Percentiles rank a stretch among this genome's conserved stretches.
These are phyloP conservation scores for Microctenopoma stevenorrisi DNA, from an alignment of 2,797 vertebrate species.

Conservation along the genomic window DNA sequence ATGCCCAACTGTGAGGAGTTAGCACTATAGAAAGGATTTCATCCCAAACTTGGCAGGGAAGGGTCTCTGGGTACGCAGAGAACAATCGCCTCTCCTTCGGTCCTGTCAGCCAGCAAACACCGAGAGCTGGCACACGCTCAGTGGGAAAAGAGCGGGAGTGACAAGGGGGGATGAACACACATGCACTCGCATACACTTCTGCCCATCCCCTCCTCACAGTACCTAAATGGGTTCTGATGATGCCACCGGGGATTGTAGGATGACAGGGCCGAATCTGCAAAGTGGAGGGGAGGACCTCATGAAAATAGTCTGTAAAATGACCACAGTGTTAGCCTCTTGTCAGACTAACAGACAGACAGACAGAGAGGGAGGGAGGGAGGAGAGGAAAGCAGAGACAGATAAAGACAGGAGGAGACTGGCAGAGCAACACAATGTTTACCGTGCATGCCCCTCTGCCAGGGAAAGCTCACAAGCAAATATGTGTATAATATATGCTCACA, in stretches of 20 bases:
- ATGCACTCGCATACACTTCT: constrained; percentile 35
- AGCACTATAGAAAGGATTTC: constrained; percentile 71
- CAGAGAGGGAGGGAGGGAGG: constrained; percentile 10
- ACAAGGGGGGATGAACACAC: constrained; percentile 59
- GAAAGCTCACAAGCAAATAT: constrained; percentile 37
- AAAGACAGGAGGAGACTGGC: constrained; percentile 31
- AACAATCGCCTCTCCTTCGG: constrained; percentile 77
- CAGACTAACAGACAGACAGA: constrained; percentile 52
- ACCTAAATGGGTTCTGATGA: constrained; percentile 66
- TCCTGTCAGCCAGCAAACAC: constrained; percentile 82
- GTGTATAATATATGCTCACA: constrained; percentile 12
- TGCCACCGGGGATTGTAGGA: constrained; percentile 60
- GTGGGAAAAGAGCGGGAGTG: constrained; percentile 74
- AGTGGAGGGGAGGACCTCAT: constrained; percentile 68
- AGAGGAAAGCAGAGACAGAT: constrained; percentile 24
- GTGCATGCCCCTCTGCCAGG: constrained; percentile 48
- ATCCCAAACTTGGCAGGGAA: constrained; percentile 80
- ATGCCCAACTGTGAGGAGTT: constrained; percentile 74
- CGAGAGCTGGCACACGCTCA: constrained; percentile 76
- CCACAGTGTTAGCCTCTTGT: constrained; percentile 63
- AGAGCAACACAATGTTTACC: constrained; percentile 38
- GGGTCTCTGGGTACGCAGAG: constrained; percentile 76
- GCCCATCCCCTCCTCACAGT: constrained; percentile 53
- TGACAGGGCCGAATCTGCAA: constrained; percentile 64
- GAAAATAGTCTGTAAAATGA: constrained; percentile 69